Percentiles rank a stretch among this genome's conserved stretches.
Evolutionary conservation across 2,888 invertebrate genomes (phyloP).

Genomic region (Netelia virgata): DNA sequence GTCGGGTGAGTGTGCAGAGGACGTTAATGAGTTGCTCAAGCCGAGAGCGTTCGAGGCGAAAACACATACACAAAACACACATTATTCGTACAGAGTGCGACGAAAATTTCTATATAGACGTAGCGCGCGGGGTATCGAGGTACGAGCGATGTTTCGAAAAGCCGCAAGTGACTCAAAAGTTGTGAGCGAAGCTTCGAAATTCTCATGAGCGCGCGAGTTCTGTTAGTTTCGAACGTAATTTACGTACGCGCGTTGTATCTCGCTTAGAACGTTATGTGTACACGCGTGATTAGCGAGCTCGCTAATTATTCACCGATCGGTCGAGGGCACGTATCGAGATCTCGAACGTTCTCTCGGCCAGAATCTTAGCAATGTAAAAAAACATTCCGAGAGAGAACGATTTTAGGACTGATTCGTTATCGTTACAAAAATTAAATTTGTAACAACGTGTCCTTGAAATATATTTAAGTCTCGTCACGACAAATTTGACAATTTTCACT

Average conservation of each 20-base stretch:
- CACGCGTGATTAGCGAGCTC: slow-evolving; percentile 55
- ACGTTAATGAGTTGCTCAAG: slow-evolving; percentile 79
- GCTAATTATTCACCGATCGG: slow-evolving; percentile 52
- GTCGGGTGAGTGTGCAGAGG: slow-evolving; percentile 76
- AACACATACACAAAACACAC: slow-evolving; percentile 32
- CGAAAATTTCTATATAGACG: slow-evolving; percentile 11
- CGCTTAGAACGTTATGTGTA: not conserved
- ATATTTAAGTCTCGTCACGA: too few species aligned
- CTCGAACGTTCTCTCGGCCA: not conserved
- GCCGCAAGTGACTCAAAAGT: slow-evolving; percentile 22
- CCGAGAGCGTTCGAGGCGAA: slow-evolving; percentile 59
- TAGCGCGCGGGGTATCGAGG: not conserved
- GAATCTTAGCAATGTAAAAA: not conserved
- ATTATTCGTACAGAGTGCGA: not conserved
- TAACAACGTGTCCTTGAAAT: not conserved
- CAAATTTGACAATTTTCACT: too few species aligned
- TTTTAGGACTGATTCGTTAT: not conserved
- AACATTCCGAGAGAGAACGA: too few species aligned
- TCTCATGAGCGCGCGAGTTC: slow-evolving; percentile 9
- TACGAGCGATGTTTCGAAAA: slow-evolving; percentile 7
- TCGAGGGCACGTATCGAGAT: slow-evolving; percentile 11
- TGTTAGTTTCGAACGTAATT: slow-evolving; percentile 60
- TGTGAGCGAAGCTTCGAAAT: slow-evolving; percentile 7
- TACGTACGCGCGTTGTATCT: slow-evolving; percentile 44
- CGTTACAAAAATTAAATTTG: not conserved